These are phyloP conservation scores for Lota lota DNA, from an alignment of 2,113 vertebrate genomes.

Conservation along the genomic window DNA sequence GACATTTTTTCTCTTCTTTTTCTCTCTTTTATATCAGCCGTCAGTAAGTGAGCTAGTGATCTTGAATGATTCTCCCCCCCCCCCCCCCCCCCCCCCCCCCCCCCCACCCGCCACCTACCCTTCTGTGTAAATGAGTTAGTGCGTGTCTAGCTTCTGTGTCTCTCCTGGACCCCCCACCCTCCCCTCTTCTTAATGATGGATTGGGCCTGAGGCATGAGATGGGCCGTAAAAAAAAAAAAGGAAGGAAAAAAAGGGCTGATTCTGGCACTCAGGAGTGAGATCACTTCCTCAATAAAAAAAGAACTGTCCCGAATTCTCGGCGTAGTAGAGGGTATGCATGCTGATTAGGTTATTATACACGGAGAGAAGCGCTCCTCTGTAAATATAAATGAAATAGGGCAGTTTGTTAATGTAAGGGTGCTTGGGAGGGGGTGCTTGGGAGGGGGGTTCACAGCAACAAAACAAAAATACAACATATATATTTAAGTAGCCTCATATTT, in stretches of 20 bases:
- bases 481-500: not conserved
- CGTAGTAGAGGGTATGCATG: constrained; percentile 60
- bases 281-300: constrained; percentile 71
- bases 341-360: constrained; percentile 68
- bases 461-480: not conserved
- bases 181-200: constrained; percentile 51
- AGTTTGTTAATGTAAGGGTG: constrained; percentile 41
- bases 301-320: constrained; percentile 61
- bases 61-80: constrained; percentile 43
- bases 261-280: constrained; percentile 70
- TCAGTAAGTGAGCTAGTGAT: constrained; percentile 63
- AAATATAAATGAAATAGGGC: constrained; percentile 62
- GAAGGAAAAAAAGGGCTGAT: constrained; percentile 52
- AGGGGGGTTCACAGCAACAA: not conserved
- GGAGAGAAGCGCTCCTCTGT: constrained; percentile 41
- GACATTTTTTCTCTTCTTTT: no score
- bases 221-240: constrained; percentile 56
- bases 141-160: constrained; percentile 53
- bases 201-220: constrained; percentile 58
- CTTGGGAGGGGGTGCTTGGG: not conserved
- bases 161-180: constrained; percentile 33
- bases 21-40: constrained; percentile 34
- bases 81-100: constrained; percentile 23
- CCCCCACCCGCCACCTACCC: constrained; percentile 37
- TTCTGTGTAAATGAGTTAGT: constrained; percentile 68